Conservation (phyloP, 23 tunicate genomes). For the Diplosoma virens region DNA sequence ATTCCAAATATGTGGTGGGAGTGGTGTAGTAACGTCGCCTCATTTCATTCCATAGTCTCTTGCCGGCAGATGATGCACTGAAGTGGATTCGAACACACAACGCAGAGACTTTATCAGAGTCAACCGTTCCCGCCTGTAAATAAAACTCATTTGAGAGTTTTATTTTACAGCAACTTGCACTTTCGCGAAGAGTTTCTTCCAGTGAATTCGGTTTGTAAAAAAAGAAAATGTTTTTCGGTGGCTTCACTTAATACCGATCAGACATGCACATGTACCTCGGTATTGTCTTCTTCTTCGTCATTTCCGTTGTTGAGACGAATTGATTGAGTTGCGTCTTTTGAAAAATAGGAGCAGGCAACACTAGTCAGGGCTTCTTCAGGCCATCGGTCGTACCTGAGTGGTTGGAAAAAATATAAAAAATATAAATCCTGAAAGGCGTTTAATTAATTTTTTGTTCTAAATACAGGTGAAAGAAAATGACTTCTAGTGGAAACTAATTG, state of each 20-base stretch:
- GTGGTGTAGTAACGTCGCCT: conserved; percentile 82
- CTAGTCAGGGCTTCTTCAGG: conserved; percentile 82
- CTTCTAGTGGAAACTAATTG: too few species aligned
- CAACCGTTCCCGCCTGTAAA: conserved; percentile 8
- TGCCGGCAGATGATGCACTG: conserved; percentile 56
- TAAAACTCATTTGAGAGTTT: too few species aligned
- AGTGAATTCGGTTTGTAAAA: too few species aligned
- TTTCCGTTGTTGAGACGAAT: background rate
- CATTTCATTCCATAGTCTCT: conserved; percentile 81
- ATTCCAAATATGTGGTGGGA: conserved; percentile 87
- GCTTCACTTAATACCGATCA: too few species aligned
- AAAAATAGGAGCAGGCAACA: conserved; percentile 83
- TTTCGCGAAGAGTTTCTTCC: too few species aligned
- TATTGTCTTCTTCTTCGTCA: background rate
- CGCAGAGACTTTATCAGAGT: conserved; percentile 45
- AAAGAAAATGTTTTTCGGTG: too few species aligned
- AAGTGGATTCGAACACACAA: conserved; percentile 85
- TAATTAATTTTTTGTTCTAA: too few species aligned
- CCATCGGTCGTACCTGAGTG: conserved; percentile 85
- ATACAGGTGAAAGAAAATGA: too few species aligned
- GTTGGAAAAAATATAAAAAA: too few species aligned
- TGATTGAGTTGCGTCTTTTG: conserved; percentile 55
- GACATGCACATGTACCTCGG: too few species aligned
- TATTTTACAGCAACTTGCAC: too few species aligned
- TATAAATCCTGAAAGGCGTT: too few species aligned